Percentiles rank a stretch among this genome's conserved stretches.
These are phyloP conservation scores for Hexactinellida sp. DNA, from an alignment of 37 sponge, comb jelly and placozoan species.

Conservation along the genomic window DNA sequence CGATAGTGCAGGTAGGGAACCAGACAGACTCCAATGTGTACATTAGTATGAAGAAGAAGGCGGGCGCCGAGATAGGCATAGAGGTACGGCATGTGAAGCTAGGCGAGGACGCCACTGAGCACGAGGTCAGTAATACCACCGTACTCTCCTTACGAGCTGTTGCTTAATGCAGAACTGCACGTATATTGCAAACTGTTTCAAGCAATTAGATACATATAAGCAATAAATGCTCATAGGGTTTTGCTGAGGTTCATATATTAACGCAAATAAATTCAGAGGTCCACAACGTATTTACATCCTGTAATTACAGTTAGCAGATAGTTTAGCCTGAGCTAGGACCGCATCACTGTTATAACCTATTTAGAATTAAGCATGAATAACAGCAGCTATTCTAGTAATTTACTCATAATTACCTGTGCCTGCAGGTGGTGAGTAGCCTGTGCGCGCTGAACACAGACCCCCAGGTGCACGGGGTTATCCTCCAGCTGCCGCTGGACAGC, in stretches of 20 bases:
- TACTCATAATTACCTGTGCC: no score
- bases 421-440: background rate
- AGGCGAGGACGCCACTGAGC: slow-evolving; percentile 24
- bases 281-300: no score
- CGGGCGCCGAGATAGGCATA: slow-evolving; percentile 51
- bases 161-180: slow-evolving; percentile 34
- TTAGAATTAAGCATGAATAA: no score
- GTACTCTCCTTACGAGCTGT: slow-evolving; percentile 29
- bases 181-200: no score
- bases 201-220: no score
- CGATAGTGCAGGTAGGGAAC: slow-evolving; percentile 77
- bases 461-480: slow-evolving; percentile 62
- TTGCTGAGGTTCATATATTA: no score
- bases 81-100: slow-evolving; percentile 59
- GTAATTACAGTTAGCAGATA: no score
- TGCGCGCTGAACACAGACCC: slow-evolving; percentile 33
- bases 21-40: slow-evolving; percentile 77
- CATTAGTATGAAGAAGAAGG: slow-evolving; percentile 84
- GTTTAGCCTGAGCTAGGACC: no score
- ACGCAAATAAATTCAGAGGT: no score
- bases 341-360: no score
- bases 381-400: no score
- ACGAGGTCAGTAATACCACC: background rate
- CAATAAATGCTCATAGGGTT: background rate
- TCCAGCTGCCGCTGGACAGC: slow-evolving; percentile 72